phyloP scores from a whole-genome alignment of 2,888 invertebrate species.

The Lochmaea capreae region DNA sequence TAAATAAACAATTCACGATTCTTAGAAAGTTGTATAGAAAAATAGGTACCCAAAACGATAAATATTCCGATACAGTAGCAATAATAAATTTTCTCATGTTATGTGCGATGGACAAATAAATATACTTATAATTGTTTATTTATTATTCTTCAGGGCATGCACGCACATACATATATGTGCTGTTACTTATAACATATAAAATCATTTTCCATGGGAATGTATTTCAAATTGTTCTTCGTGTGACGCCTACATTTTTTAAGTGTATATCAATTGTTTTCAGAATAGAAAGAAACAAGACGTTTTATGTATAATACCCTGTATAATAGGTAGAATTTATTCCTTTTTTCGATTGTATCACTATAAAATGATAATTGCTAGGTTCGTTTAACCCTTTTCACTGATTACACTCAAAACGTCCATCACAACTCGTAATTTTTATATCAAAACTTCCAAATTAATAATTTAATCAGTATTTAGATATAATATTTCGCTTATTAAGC shows the following conservation, averaged over 20 bases:
- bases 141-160: slow-evolving; percentile 54
- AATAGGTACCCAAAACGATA: slow-evolving; percentile 44
- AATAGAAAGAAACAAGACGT: too few relatives aligned
- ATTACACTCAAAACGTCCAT: slow-evolving; percentile 16
- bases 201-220: slow-evolving; percentile 58
- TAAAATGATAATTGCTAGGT: slow-evolving; percentile 7
- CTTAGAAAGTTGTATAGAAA: slow-evolving; percentile 30
- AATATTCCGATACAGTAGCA: slow-evolving; percentile 53
- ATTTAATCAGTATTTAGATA: slow-evolving; percentile 20
- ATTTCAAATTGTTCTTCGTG: slow-evolving; percentile 48
- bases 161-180: slow-evolving; percentile 47
- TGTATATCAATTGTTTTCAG: too few relatives aligned
- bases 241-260: slow-evolving; percentile 38
- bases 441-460: slow-evolving; percentile 19
- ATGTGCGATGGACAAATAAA: slow-evolving; percentile 57
- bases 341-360: slow-evolving; percentile 7
- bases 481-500: slow-evolving; percentile 3
- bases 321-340: too few relatives aligned
- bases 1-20: slow-evolving; percentile 4
- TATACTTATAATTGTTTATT: slow-evolving; percentile 54
- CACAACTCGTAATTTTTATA: slow-evolving; percentile 20
- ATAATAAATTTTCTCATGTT: slow-evolving; percentile 55
- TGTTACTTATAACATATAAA: slow-evolving; percentile 59
- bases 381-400: slow-evolving; percentile 12
- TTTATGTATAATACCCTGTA: background rate